Conservation (phyloP, 2,113 vertebrate species). For the Candoia aspera region DNA sequence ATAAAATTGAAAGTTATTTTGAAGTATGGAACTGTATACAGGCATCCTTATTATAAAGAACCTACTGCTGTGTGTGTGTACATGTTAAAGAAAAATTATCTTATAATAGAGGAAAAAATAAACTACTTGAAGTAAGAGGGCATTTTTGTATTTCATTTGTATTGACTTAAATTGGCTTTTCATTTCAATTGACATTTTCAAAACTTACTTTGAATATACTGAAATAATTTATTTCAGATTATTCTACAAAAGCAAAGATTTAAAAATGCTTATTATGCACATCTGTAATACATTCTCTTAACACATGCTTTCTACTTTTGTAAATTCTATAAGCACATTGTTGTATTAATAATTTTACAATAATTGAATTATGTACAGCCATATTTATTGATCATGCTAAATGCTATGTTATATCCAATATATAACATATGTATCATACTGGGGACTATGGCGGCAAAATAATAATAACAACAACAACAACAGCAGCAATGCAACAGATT, state of each 20-base stretch:
- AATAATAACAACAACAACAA: conserved; percentile 64
- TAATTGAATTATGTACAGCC: conserved; percentile 37
- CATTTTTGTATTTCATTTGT: background rate
- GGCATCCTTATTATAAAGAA: conserved; percentile 69
- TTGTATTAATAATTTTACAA: conserved; percentile 32
- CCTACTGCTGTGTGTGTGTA: conserved; percentile 58
- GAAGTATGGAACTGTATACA: conserved; percentile 59
- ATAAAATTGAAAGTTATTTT: conserved; percentile 32
- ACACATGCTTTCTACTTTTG: conserved; percentile 17
- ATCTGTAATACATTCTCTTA: conserved; percentile 26
- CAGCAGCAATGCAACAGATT: too few species aligned
- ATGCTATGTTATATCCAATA: conserved; percentile 43
- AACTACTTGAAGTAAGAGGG: conserved; percentile 39
- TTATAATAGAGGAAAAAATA: conserved; percentile 57
- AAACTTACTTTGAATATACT: conserved; percentile 50
- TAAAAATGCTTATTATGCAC: conserved; percentile 56
- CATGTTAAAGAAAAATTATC: conserved; percentile 56
- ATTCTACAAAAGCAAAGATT: conserved; percentile 49
- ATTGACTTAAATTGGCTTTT: background rate
- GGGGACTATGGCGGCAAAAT: conserved; percentile 32
- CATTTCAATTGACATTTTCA: conserved; percentile 55
- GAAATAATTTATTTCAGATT: conserved; percentile 30
- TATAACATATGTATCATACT: conserved; percentile 1
- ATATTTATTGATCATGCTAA: conserved; percentile 30
- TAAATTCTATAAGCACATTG: conserved; percentile 41